A percentile compares a stretch with the other conserved stretches of the same genome.
Conservation (phyloP, 2,888 invertebrate species). For the Micoletzkya japonica region DNA sequence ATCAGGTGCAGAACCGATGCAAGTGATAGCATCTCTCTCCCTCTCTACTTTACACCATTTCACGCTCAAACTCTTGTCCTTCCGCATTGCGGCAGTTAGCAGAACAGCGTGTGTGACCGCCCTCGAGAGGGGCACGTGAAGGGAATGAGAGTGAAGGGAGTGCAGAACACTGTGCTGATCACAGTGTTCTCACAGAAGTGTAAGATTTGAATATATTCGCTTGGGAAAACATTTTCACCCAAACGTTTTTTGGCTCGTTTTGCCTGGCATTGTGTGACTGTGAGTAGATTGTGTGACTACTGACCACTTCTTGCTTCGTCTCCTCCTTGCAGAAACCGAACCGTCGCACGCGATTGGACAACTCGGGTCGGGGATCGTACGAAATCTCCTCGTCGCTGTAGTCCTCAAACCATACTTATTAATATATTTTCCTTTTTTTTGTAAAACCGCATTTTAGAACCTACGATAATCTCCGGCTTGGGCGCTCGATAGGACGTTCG, state of each 20-base stretch:
- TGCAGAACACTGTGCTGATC: neutral
- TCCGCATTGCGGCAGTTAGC: too few relatives aligned
- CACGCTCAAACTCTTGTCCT: too few relatives aligned
- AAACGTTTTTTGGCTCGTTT: neutral
- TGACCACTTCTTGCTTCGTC: constrained; percentile 3
- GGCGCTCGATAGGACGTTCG: neutral
- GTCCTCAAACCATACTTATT: constrained; percentile 10
- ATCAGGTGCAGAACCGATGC: too few relatives aligned
- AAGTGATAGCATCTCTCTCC: too few relatives aligned
- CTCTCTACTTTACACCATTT: too few relatives aligned
- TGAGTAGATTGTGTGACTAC: neutral
- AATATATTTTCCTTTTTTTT: too few relatives aligned
- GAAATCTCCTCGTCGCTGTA: constrained; percentile 28
- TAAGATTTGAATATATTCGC: neutral
- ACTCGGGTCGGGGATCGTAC: neutral
- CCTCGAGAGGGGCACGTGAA: neutral
- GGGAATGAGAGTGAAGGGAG: neutral
- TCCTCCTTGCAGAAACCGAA: constrained; percentile 21
- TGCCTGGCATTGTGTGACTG: neutral
- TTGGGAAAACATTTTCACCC: neutral
- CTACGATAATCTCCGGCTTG: constrained; percentile 13
- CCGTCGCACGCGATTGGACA: neutral
- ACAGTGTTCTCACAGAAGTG: neutral
- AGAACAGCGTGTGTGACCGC: too few relatives aligned
- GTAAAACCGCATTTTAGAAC: too few relatives aligned